A percentile compares a stretch with the other conserved stretches of the same genome.
phyloP scores from a whole-genome alignment of 1,140 invertebrate genomes.

The Orius insidiosus region DNA sequence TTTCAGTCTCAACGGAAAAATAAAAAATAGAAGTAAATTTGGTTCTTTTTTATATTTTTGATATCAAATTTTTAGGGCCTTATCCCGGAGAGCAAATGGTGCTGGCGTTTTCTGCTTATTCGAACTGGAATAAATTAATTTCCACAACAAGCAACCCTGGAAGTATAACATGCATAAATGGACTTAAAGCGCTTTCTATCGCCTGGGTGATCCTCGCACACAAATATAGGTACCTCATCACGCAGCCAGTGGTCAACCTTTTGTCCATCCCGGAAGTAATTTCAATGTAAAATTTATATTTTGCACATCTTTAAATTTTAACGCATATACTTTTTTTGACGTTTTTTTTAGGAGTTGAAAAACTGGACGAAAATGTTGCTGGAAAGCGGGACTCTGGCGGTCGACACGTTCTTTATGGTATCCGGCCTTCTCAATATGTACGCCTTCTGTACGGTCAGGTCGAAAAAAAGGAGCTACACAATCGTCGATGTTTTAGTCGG shows the following conservation, averaged over 20 bases:
- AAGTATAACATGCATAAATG: conserved; percentile 30
- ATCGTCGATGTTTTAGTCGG: conserved; percentile 1
- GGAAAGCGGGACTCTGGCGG: conserved; percentile 18
- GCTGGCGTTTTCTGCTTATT: conserved; percentile 28
- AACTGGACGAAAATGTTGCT: conserved; percentile 15
- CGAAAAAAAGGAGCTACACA: conserved; percentile 9
- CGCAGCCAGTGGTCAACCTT: conserved; percentile 21
- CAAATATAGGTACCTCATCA: conserved; percentile 20
- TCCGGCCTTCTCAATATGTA: conserved; percentile 20
- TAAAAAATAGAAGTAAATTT: too few relatives aligned
- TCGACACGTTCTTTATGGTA: conserved; percentile 21
- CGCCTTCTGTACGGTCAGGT: conserved; percentile 12
- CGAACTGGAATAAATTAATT: conserved; percentile 28
- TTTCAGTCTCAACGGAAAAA: too few relatives aligned
- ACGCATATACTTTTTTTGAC: too few relatives aligned
- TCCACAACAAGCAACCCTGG: conserved; percentile 21
- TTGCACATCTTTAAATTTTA: too few relatives aligned
- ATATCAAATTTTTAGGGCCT: conserved; percentile 4
- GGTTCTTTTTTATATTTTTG: too few relatives aligned
- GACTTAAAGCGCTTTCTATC: conserved; percentile 32
- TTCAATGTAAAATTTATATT: too few relatives aligned
- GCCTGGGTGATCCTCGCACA: conserved; percentile 36
- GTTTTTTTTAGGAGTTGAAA: conserved; percentile 14
- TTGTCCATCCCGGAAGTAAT: conserved; percentile 19
- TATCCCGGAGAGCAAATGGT: background rate